phyloP scores from a whole-genome alignment of 1,140 invertebrate genomes.

The Caenorhabditis tropicalis region DNA sequence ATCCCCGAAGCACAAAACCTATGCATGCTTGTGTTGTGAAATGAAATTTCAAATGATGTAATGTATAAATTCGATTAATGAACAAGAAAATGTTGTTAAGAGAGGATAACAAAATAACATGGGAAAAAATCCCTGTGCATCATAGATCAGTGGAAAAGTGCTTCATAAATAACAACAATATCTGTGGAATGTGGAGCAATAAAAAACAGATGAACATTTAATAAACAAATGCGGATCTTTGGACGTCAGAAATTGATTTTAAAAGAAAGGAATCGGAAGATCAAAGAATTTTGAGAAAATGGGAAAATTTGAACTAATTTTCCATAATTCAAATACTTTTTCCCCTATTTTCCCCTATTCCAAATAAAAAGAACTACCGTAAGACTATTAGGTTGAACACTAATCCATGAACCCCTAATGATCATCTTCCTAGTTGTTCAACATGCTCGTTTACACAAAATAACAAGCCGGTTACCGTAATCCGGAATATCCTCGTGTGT shows the following conservation, averaged over 20 bases:
- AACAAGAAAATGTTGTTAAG: background rate
- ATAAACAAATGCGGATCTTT: no score
- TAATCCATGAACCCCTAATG: no score
- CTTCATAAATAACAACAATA: background rate
- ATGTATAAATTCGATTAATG: background rate
- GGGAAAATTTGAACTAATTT: no score
- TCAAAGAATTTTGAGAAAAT: no score
- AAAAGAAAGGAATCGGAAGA: no score
- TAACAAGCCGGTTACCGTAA: no score
- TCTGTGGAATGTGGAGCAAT: background rate
- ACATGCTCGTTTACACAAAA: background rate
- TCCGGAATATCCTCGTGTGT: no score
- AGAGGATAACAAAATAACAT: background rate
- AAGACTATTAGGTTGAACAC: no score
- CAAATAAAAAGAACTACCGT: no score
- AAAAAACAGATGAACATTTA: background rate
- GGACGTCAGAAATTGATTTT: no score
- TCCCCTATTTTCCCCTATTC: no score
- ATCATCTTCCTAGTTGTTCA: background rate
- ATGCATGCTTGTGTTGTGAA: background rate
- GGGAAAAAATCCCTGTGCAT: background rate
- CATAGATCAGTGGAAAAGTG: background rate
- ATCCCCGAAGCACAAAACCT: background rate
- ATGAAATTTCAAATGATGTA: background rate
- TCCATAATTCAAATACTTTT: no score